A percentile compares a stretch with the other conserved stretches of the same genome.
phyloP scores from a whole-genome alignment of 2,797 vertebrate genomes.

The Pagetopsis macropterus region DNA sequence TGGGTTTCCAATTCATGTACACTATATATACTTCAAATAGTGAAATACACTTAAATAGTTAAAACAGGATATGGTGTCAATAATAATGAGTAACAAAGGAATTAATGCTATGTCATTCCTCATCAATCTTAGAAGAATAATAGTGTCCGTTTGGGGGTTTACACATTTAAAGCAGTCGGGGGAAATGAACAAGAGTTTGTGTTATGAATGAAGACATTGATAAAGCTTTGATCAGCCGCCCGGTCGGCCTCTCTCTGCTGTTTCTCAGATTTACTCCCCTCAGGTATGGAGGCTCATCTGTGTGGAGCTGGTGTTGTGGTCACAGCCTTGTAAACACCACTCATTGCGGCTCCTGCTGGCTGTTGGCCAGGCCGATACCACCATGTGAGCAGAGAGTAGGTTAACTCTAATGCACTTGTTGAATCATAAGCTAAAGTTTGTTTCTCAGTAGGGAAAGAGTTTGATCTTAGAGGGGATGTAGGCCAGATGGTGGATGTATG shows the following conservation, averaged over 20 bases:
- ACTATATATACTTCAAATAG: background rate
- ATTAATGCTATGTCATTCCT: background rate
- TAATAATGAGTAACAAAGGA: background rate
- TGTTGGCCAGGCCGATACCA: conserved; percentile 13
- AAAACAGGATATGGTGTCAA: background rate
- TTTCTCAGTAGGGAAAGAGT: conserved; percentile 48
- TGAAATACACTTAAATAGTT: no score
- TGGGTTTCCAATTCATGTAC: background rate
- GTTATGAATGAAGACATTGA: conserved; percentile 5
- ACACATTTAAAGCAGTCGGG: background rate
- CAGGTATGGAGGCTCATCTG: conserved; percentile 38
- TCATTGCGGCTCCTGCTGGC: conserved; percentile 41
- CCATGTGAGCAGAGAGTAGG: background rate
- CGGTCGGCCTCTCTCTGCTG: background rate
- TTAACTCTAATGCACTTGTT: conserved; percentile 24
- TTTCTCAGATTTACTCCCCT: conserved; percentile 24
- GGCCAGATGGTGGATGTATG: conserved; percentile 38
- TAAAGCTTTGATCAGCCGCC: conserved; percentile 34
- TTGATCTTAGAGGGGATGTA: conserved; percentile 47
- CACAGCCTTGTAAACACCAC: conserved; percentile 41
- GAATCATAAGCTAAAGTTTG: conserved; percentile 50
- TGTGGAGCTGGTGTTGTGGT: conserved; percentile 38
- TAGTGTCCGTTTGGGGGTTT: background rate
- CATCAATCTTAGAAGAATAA: background rate
- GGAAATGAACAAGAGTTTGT: conserved; percentile 15